A percentile compares a stretch with the other conserved stretches of the same genome.
Evolutionary conservation across 2,888 invertebrate species (phyloP).

Genomic region (Diplolepis rosae): DNA sequence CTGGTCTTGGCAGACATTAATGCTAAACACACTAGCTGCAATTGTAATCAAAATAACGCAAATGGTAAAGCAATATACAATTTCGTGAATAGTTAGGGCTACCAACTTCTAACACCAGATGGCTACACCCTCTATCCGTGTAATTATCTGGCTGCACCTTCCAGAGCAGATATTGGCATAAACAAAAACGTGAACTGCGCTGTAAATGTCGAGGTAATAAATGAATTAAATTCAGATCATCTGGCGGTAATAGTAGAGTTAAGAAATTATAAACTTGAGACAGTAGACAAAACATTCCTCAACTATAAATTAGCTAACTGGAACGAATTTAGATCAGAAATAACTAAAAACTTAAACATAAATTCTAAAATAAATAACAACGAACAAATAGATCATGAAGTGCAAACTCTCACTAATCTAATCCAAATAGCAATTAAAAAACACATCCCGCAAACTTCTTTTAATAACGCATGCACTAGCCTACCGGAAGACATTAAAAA

Average conservation of each 20-base stretch:
- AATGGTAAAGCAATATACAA: constrained; percentile 41
- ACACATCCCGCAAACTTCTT: neutral
- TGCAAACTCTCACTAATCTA: neutral
- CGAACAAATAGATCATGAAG: neutral
- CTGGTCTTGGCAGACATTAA: constrained; percentile 42
- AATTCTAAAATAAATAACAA: neutral
- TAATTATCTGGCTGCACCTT: constrained; percentile 30
- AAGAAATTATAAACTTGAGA: no score
- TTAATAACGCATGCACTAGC: no score
- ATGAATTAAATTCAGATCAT: no score
- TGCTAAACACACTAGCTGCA: constrained; percentile 43
- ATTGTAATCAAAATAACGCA: constrained; percentile 39
- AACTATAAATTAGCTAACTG: constrained; percentile 22
- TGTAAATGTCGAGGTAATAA: no score
- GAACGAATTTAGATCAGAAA: neutral
- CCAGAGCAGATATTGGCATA: neutral
- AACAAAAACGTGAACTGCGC: constrained; percentile 22
- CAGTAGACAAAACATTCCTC: no score
- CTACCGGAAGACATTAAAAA: no score
- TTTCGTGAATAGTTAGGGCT: constrained; percentile 13
- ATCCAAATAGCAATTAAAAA: no score
- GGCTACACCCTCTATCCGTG: constrained; percentile 38
- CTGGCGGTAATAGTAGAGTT: constrained; percentile 15
- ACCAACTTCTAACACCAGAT: constrained; percentile 23
- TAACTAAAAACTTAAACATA: neutral